phyloP scores from a whole-genome alignment of 2,888 invertebrate species.

The Serrognathus titanus region DNA sequence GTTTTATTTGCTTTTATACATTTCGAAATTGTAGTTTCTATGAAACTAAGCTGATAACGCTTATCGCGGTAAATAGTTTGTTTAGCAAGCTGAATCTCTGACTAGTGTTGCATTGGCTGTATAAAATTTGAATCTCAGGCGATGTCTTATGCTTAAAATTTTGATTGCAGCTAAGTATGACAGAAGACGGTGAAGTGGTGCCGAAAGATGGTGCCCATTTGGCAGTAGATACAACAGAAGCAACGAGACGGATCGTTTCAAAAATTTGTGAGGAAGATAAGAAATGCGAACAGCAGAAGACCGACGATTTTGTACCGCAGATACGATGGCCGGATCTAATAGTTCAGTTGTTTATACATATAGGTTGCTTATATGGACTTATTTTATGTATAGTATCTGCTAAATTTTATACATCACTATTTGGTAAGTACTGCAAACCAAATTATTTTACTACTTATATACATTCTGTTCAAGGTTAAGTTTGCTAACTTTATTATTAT shows the following conservation, averaged over 20 bases:
- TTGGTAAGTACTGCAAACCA: slow-evolving; percentile 61
- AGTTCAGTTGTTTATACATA: slow-evolving; percentile 68
- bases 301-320: slow-evolving; percentile 53
- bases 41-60: too few species aligned
- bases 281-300: slow-evolving; percentile 7
- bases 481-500: too few species aligned
- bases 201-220: background rate
- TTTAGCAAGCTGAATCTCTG: too few species aligned
- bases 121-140: too few species aligned
- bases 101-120: too few species aligned
- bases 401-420: slow-evolving; percentile 63
- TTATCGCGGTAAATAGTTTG: too few species aligned
- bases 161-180: background rate
- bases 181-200: slow-evolving; percentile 1
- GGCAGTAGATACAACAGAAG: background rate
- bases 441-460: background rate
- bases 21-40: too few species aligned
- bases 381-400: slow-evolving; percentile 61
- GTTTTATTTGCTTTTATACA: too few species aligned
- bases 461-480: too few species aligned
- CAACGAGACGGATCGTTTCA: slow-evolving; percentile 1
- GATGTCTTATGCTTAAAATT: too few species aligned
- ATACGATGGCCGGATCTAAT: slow-evolving; percentile 71
- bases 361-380: slow-evolving; percentile 66
- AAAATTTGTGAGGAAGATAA: slow-evolving; percentile 1